Evolutionary conservation across 2,797 vertebrate species (phyloP).

Genomic region (Poliocrania exsul): DNA sequence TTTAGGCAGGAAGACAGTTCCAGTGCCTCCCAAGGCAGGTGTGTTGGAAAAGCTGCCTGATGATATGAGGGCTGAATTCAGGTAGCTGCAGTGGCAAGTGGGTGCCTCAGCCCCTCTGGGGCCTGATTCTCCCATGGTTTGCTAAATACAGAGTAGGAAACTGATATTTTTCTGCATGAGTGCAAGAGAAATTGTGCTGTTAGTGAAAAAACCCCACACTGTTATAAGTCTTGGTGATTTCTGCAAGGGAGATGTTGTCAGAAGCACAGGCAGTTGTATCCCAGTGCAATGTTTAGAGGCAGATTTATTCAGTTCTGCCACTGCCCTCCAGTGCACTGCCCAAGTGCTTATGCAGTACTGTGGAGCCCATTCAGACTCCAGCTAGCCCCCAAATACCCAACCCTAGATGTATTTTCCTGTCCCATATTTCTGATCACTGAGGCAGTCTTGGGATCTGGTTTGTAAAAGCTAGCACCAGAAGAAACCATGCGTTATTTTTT

Average conservation of each 20-base stretch:
- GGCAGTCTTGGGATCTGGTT: background rate
- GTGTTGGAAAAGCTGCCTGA: background rate
- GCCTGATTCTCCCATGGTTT: background rate
- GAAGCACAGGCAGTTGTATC: background rate
- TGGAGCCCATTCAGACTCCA: background rate
- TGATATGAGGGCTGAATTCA: background rate
- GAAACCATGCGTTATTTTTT: background rate
- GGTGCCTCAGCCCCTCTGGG: background rate
- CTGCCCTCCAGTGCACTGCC: background rate
- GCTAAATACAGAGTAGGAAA: background rate
- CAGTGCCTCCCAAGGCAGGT: background rate
- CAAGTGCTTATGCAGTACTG: fast-evolving
- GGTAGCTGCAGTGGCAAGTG: background rate
- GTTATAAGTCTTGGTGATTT: background rate
- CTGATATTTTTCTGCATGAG: background rate
- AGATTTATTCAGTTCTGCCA: background rate
- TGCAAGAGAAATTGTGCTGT: background rate
- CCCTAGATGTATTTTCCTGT: background rate
- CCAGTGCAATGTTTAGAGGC: background rate
- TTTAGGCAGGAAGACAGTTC: background rate
- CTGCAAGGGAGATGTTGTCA: background rate
- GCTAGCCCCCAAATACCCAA: background rate
- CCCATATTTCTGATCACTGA: background rate
- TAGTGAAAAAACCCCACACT: fast-evolving
- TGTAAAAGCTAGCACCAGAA: background rate